Conservation (phyloP, 2,888 invertebrate genomes). For the Tridacna gigas region DNA sequence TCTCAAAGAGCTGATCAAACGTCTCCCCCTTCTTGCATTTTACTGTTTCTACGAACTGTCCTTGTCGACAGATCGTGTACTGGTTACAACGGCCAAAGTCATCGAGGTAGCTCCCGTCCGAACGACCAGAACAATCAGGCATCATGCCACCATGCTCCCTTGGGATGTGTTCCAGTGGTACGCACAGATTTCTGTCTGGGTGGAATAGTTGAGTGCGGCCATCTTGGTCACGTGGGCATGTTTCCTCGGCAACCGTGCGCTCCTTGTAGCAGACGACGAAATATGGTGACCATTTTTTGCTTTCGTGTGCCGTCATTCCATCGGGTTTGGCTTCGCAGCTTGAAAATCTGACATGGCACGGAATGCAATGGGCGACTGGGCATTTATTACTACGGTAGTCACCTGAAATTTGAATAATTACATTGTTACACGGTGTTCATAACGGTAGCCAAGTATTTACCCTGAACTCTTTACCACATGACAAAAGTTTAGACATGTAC, state of each 20-base stretch:
- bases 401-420: conserved; percentile 38
- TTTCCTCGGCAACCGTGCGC: conserved; percentile 43
- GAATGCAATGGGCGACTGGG: conserved; percentile 56
- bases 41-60: conserved; percentile 41
- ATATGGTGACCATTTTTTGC: conserved; percentile 56
- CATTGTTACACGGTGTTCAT: too few relatives aligned
- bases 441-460: too few relatives aligned
- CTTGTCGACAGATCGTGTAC: conserved; percentile 66
- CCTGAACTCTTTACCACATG: too few relatives aligned
- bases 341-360: conserved; percentile 52
- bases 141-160: conserved; percentile 69
- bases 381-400: conserved; percentile 58
- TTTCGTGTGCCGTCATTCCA: conserved; percentile 55
- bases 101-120: conserved; percentile 68
- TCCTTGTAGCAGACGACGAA: conserved; percentile 61
- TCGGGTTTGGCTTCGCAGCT: conserved; percentile 62
- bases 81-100: conserved; percentile 70
- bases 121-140: conserved; percentile 58
- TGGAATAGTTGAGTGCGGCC: conserved; percentile 64
- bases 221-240: conserved; percentile 47
- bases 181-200: conserved; percentile 64
- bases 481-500: too few relatives aligned
- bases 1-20: conserved; percentile 44
- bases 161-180: conserved; percentile 60
- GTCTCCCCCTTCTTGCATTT: conserved; percentile 48